These are phyloP conservation scores for Rotaria macrura DNA, from an alignment of 2,888 invertebrate species.

Conservation along the genomic window DNA sequence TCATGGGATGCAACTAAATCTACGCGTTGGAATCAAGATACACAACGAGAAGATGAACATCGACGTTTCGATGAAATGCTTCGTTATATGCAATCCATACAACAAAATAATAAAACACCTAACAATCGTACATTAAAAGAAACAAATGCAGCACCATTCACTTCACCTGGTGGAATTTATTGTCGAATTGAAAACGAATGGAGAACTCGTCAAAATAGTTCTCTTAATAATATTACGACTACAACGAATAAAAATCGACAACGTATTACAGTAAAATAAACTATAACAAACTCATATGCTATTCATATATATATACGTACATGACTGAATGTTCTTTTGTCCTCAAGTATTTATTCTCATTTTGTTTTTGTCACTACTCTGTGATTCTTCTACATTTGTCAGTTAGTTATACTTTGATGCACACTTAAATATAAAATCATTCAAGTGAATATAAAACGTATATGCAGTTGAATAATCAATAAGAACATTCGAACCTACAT, in stretches of 20 bases:
- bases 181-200: constrained; percentile 30
- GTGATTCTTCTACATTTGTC: not conserved
- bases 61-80: constrained; percentile 28
- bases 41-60: constrained; percentile 49
- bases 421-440: not conserved
- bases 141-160: not conserved
- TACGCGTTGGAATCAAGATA: constrained; percentile 49
- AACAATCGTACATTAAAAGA: not conserved
- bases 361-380: not conserved
- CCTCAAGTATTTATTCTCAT: not conserved
- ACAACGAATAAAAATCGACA: constrained; percentile 2
- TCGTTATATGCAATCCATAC: not conserved
- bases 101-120: not conserved
- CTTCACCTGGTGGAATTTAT: constrained; percentile 25
- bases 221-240: not conserved
- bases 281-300: too few species aligned
- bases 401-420: not conserved
- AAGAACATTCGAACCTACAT: too few species aligned
- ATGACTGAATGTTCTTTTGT: not conserved
- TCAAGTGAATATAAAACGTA: not conserved
- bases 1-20: constrained; percentile 48
- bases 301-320: not conserved
- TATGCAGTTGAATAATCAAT: too few species aligned
- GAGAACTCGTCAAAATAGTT: not conserved
- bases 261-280: not conserved